These are phyloP conservation scores for Thalassoma bifasciatum DNA, from an alignment of 2,113 vertebrate species.

Conservation along the genomic window DNA sequence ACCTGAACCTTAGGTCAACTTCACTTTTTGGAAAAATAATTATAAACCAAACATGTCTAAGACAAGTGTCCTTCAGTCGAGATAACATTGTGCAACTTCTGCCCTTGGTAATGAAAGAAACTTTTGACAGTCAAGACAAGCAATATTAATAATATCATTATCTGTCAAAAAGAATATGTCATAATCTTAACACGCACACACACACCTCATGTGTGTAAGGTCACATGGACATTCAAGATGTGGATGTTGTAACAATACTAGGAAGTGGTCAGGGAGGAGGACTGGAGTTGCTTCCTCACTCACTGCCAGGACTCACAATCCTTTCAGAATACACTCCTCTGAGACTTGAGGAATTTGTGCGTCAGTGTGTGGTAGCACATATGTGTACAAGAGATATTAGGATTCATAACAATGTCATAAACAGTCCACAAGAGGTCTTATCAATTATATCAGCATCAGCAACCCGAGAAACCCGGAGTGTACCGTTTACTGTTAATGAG, in stretches of 20 bases:
- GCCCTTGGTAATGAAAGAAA: too few species aligned
- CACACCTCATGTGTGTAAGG: not conserved
- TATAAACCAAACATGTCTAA: too few species aligned
- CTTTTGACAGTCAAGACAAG: not conserved
- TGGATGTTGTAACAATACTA: slow-evolving; percentile 74
- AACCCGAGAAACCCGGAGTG: slow-evolving; percentile 2
- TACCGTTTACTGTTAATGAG: not conserved
- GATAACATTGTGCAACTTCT: too few species aligned
- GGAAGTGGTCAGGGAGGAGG: slow-evolving; percentile 77
- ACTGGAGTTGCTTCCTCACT: slow-evolving; percentile 66
- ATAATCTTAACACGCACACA: too few species aligned
- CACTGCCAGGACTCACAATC: slow-evolving; percentile 51
- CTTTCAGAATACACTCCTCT: slow-evolving; percentile 38
- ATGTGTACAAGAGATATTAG: slow-evolving; percentile 43
- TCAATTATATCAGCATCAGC: slow-evolving; percentile 9
- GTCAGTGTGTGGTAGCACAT: slow-evolving; percentile 32
- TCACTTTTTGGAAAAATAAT: too few species aligned
- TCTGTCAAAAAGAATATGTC: too few species aligned
- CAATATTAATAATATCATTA: too few species aligned
- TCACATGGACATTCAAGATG: slow-evolving; percentile 40
- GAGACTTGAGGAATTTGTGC: slow-evolving; percentile 68
- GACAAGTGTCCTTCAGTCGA: too few species aligned
- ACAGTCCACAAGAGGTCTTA: slow-evolving; percentile 3
- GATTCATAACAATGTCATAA: slow-evolving; percentile 31
- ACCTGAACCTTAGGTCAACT: too few species aligned